Evolutionary conservation across 2,113 vertebrate species (phyloP).

Genomic region (Psittacus erithacus): DNA sequence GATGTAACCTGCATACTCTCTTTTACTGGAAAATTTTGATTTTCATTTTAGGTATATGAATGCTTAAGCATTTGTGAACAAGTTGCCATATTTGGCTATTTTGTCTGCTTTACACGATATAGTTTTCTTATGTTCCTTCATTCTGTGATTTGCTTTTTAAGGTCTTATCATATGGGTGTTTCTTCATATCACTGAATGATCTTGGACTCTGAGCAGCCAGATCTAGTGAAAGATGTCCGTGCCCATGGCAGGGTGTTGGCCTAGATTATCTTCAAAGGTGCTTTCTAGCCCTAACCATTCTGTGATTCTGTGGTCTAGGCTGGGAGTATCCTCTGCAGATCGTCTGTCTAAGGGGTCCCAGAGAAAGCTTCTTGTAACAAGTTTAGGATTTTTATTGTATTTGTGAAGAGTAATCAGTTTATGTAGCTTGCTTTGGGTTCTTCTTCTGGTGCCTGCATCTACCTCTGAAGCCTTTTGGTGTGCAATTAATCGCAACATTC

Average conservation of each 20-base stretch:
- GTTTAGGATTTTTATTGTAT: neutral
- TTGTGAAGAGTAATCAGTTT: neutral
- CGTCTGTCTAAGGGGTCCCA: neutral
- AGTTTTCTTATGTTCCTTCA: neutral
- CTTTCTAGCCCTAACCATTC: neutral
- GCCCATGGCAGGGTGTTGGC: neutral
- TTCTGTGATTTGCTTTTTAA: neutral
- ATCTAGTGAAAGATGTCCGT: neutral
- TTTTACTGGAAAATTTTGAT: neutral
- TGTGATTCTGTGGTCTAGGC: neutral
- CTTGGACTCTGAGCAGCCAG: neutral
- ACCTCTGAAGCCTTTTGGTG: neutral
- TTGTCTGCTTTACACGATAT: neutral
- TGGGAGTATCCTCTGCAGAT: neutral
- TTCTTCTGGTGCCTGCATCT: neutral
- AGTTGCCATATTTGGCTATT: neutral
- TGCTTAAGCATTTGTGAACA: neutral
- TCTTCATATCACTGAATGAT: neutral
- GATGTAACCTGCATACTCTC: neutral
- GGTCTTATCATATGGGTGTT: neutral
- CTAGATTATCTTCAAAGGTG: neutral
- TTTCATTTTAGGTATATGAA: neutral
- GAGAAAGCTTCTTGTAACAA: neutral
- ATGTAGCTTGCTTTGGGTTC: neutral
- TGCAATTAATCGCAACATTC: neutral